A percentile compares a stretch with the other conserved stretches of the same genome.
Evolutionary conservation across 2,113 vertebrate genomes (phyloP).

Genomic region (Microtus oregoni): DNA sequence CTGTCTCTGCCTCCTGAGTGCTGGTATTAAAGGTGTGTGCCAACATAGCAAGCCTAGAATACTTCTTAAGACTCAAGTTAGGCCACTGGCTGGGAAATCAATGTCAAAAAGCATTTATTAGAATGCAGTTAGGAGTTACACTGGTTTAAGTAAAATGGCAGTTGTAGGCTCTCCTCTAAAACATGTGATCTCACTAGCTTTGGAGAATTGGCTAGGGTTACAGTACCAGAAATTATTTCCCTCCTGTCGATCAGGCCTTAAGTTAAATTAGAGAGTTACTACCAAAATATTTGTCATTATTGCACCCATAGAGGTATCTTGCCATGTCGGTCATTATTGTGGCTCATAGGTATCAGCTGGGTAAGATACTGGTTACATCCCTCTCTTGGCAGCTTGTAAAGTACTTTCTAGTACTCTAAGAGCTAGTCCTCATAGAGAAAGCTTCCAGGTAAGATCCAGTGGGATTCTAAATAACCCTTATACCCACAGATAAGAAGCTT

Average conservation of each 20-base stretch:
- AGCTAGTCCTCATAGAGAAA: not conserved
- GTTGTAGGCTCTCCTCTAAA: not conserved
- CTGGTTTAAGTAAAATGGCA: not conserved
- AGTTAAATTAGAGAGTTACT: not conserved
- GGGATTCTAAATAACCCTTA: not conserved
- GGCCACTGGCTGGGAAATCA: conserved; percentile 18
- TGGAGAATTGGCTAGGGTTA: not conserved
- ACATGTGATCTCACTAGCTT: not conserved
- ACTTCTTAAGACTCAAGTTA: conserved; percentile 33
- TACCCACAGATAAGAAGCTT: not conserved
- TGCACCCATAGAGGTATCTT: not conserved
- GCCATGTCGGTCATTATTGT: not conserved
- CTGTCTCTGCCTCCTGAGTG: not conserved
- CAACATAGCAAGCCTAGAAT: not conserved
- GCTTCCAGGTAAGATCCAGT: not conserved
- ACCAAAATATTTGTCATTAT: not conserved
- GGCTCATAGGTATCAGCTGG: not conserved
- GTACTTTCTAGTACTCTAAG: not conserved
- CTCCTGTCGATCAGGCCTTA: not conserved
- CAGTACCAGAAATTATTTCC: not conserved
- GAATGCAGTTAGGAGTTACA: not conserved
- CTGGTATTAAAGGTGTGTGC: not conserved
- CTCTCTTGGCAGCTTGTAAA: not conserved
- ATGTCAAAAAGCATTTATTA: not conserved
- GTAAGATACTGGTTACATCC: not conserved